A percentile compares a stretch with the other conserved stretches of the same genome.
These are phyloP conservation scores for Melikaiella ostensackeni DNA, from an alignment of 2,888 invertebrate species.

Conservation along the genomic window DNA sequence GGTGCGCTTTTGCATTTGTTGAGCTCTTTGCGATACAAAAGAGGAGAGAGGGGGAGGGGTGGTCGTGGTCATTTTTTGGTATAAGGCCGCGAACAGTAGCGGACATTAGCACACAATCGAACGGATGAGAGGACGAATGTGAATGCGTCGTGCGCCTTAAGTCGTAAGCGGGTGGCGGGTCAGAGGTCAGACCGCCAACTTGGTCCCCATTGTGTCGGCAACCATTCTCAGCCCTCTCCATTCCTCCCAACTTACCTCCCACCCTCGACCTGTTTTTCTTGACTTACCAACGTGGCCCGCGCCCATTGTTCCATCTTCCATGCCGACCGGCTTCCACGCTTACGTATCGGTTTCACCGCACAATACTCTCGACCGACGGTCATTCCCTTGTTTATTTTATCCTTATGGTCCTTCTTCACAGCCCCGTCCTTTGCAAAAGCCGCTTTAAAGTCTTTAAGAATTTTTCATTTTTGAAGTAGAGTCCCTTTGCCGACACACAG, in stretches of 20 bases:
- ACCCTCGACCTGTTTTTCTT: slow-evolving; percentile 48
- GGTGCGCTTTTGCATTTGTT: slow-evolving; percentile 46
- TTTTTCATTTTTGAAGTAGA: too few relatives aligned
- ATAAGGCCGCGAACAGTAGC: slow-evolving; percentile 65
- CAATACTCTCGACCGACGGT: slow-evolving; percentile 52
- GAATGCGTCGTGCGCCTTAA: slow-evolving; percentile 62
- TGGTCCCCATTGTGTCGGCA: slow-evolving; percentile 75
- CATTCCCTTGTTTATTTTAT: slow-evolving; percentile 48
- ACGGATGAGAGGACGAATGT: slow-evolving; percentile 71
- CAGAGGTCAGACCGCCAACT: slow-evolving; percentile 75
- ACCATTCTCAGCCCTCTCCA: slow-evolving; percentile 60
- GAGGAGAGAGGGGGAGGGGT: slow-evolving; percentile 19
- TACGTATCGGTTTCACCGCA: slow-evolving; percentile 66
- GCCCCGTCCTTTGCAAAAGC: not conserved
- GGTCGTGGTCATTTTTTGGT: slow-evolving; percentile 51
- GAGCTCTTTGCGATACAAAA: slow-evolving; percentile 45
- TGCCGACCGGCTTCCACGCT: slow-evolving; percentile 69
- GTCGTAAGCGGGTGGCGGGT: slow-evolving; percentile 65
- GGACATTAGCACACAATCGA: slow-evolving; percentile 77
- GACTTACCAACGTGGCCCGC: slow-evolving; percentile 53
- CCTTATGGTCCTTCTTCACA: slow-evolving; percentile 23
- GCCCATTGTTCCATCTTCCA: slow-evolving; percentile 73
- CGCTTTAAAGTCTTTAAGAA: not conserved
- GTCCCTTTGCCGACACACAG: too few relatives aligned
- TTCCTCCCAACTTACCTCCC: slow-evolving; percentile 44